phyloP scores from a whole-genome alignment of 1,140 invertebrate species.

The Leptopilina boulardi region DNA sequence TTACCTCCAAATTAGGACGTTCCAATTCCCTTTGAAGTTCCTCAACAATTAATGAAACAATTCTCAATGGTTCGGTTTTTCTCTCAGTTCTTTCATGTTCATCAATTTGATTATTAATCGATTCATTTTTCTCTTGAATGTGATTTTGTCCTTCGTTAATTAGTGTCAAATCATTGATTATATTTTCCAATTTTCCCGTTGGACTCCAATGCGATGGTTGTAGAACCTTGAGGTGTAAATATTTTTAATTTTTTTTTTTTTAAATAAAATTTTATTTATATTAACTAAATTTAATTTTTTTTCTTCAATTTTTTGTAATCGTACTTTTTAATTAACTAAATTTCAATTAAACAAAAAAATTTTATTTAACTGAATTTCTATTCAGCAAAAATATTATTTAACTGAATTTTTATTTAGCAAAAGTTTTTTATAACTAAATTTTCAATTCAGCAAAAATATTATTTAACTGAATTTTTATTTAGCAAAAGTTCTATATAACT shows the following conservation, averaged over 20 bases:
- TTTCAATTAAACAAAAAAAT: too few species aligned
- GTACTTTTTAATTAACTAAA: too few species aligned
- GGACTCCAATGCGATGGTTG: slow-evolving; percentile 70
- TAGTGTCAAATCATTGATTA: slow-evolving; percentile 56
- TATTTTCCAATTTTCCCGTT: slow-evolving; percentile 64
- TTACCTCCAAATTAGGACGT: slow-evolving; percentile 75
- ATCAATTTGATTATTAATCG: slow-evolving; percentile 60
- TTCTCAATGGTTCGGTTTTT: slow-evolving; percentile 75
- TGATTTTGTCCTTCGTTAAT: slow-evolving; percentile 49
- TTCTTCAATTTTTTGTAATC: too few species aligned
- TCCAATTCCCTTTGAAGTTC: slow-evolving; percentile 83
- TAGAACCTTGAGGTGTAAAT: slow-evolving; percentile 65
- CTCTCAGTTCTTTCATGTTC: slow-evolving; percentile 55
- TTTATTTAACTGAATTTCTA: too few species aligned
- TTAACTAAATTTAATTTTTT: too few species aligned
- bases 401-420: too few species aligned
- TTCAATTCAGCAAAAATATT: too few species aligned
- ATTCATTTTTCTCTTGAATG: slow-evolving; percentile 59
- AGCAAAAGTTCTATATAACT: too few species aligned
- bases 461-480: too few species aligned
- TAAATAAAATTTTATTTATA: too few species aligned
- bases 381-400: too few species aligned
- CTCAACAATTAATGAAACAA: slow-evolving; percentile 84
- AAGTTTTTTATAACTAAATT: too few species aligned
- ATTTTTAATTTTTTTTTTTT: slow-evolving; percentile 1